Conservation (phyloP, 2,888 invertebrate species). For the Tachina lurida region DNA sequence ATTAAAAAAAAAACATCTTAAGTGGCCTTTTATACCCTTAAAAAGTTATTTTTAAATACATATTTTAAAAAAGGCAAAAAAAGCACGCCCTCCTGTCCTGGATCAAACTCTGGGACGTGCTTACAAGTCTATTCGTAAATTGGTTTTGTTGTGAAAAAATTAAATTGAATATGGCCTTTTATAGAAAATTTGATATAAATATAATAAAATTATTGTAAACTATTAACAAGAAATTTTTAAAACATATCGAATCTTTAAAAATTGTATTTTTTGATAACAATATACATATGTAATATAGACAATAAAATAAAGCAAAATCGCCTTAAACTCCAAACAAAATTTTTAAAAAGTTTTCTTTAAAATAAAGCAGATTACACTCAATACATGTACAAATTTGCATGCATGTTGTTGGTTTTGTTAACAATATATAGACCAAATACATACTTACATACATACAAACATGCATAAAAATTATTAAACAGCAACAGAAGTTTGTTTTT, state of each 20-base stretch:
- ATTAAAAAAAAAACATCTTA: slow-evolving; percentile 28
- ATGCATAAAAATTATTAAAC: not conserved
- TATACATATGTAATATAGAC: slow-evolving; percentile 15
- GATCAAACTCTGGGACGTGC: slow-evolving; percentile 19
- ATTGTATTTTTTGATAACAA: slow-evolving; percentile 30
- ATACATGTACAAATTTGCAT: slow-evolving; percentile 5
- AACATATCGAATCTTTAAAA: slow-evolving; percentile 27
- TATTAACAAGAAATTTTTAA: slow-evolving; percentile 13
- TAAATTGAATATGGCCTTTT: slow-evolving; percentile 40
- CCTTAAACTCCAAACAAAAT: not conserved
- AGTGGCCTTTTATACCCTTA: slow-evolving; percentile 33
- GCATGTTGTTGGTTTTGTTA: not conserved
- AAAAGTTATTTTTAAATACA: slow-evolving; percentile 26
- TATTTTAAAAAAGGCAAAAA: not conserved
- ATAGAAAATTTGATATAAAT: slow-evolving; percentile 34
- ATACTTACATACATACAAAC: not conserved
- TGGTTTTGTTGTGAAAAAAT: slow-evolving; percentile 37
- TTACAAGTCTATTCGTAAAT: slow-evolving; percentile 27
- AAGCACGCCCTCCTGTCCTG: not conserved
- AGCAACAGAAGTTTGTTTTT: slow-evolving; percentile 28
- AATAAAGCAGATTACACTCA: not conserved
- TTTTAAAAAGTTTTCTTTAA: slow-evolving; percentile 35
- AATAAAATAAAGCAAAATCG: slow-evolving; percentile 35
- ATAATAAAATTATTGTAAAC: not conserved
- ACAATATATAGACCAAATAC: slow-evolving; percentile 4